phyloP scores from a whole-genome alignment of 2,113 vertebrate species.

The Podarcis raffonei region DNA sequence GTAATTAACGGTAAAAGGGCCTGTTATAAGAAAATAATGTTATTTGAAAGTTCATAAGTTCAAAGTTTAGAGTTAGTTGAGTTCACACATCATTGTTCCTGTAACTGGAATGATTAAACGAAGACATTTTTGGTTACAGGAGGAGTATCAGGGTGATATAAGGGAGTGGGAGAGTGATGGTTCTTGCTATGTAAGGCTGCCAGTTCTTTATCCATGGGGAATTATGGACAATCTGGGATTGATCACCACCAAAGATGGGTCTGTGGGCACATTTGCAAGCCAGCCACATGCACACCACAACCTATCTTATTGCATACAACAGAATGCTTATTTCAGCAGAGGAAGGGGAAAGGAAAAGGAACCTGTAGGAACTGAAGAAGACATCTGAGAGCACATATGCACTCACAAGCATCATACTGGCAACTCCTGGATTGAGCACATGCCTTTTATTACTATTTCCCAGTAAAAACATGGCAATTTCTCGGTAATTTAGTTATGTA shows the following conservation, averaged over 20 bases:
- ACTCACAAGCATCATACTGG: too few species aligned
- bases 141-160: neutral
- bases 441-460: neutral
- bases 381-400: too few species aligned
- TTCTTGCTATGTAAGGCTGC: neutral
- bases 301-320: too few species aligned
- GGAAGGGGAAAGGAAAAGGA: too few species aligned
- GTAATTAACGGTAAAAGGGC: constrained; percentile 2
- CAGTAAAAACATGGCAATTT: neutral
- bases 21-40: neutral
- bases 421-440: neutral
- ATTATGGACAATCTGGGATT: neutral
- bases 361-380: too few species aligned
- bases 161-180: too few species aligned
- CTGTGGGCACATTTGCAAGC: too few species aligned
- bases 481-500: neutral
- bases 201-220: neutral
- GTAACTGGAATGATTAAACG: neutral
- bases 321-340: too few species aligned
- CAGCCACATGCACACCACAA: too few species aligned
- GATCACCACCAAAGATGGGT: neutral
- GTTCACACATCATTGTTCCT: neutral
- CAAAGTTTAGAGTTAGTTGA: neutral
- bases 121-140: neutral
- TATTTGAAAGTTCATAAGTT: neutral